Evolutionary conservation across 2,888 invertebrate species (phyloP).

Genomic region (Drosophila mercatorum): DNA sequence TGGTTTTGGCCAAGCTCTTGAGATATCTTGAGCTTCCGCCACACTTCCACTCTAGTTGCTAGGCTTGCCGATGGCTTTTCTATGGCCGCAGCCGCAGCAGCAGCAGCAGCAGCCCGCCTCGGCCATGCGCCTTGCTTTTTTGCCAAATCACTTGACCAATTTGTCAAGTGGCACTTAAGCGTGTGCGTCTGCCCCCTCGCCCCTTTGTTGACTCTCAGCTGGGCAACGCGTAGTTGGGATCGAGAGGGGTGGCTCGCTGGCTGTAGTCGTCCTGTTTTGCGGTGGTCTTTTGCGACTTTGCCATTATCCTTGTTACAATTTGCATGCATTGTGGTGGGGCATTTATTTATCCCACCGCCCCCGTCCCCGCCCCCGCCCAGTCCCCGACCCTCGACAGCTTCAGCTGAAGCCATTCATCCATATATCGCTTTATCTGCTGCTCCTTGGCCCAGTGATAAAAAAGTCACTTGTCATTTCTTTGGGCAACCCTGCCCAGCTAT

Average conservation of each 20-base stretch:
- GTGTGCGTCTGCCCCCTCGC: slow-evolving; percentile 48
- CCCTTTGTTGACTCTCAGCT: not conserved
- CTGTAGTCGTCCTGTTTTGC: slow-evolving; percentile 63
- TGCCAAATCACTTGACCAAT: slow-evolving; percentile 84
- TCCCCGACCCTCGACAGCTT: slow-evolving; percentile 6
- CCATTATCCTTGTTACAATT: slow-evolving; percentile 77
- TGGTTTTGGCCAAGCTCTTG: not conserved
- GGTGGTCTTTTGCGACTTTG: slow-evolving; percentile 73
- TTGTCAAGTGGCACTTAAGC: slow-evolving; percentile 82
- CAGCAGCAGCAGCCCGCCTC: not conserved
- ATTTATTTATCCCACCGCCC: slow-evolving; percentile 23
- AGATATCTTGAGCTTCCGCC: slow-evolving; percentile 3
- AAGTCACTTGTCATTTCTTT: slow-evolving; percentile 73
- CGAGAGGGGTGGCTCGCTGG: slow-evolving; percentile 54
- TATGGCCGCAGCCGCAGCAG: slow-evolving; percentile 8
- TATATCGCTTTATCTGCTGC: slow-evolving; percentile 54
- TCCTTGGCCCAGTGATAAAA: slow-evolving; percentile 63
- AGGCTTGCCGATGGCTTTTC: slow-evolving; percentile 33
- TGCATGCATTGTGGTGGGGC: slow-evolving; percentile 69
- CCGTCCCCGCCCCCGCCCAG: not conserved
- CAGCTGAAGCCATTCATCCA: slow-evolving; percentile 63
- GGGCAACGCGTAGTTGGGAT: slow-evolving; percentile 9
- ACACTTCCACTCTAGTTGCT: slow-evolving; percentile 5
- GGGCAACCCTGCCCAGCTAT: slow-evolving; percentile 36
- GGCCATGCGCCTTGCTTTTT: slow-evolving; percentile 54